Percentiles rank a stretch among this genome's conserved stretches.
phyloP scores from a whole-genome alignment of 2,113 vertebrate species.

The Oceanodroma tethys region DNA sequence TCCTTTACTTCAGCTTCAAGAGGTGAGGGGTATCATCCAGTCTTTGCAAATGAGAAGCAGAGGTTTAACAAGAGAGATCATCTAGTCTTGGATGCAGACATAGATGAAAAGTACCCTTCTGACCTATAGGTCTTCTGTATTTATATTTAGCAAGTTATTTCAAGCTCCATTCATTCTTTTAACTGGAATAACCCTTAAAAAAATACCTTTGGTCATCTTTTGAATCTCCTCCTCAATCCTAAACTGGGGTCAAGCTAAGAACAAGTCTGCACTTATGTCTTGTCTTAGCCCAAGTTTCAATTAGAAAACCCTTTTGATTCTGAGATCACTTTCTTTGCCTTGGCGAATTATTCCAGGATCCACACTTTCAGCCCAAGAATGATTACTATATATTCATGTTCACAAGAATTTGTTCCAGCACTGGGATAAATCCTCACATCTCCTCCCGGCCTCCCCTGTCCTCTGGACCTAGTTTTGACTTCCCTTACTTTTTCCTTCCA shows the following conservation, averaged over 20 bases:
- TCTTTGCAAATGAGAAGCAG: neutral
- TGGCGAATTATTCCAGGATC: neutral
- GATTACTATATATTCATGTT: neutral
- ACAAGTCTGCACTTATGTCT: neutral
- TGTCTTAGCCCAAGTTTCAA: neutral
- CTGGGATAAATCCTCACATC: neutral
- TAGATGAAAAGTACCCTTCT: neutral
- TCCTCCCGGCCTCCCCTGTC: neutral
- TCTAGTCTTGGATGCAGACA: neutral
- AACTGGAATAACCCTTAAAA: neutral
- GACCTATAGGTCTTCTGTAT: neutral
- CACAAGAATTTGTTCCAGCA: neutral
- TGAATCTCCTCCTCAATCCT: neutral
- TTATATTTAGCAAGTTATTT: neutral
- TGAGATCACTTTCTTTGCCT: neutral
- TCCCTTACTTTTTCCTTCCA: neutral
- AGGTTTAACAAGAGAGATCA: neutral
- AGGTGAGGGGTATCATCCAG: neutral
- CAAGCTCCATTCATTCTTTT: neutral
- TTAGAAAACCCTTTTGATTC: neutral
- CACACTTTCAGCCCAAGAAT: neutral
- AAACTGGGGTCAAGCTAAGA: neutral
- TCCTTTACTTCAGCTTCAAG: neutral
- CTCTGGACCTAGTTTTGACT: neutral
- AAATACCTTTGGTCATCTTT: neutral